Conservation (phyloP, 2,797 vertebrate genomes). For the Lithobates sylvaticus region DNA sequence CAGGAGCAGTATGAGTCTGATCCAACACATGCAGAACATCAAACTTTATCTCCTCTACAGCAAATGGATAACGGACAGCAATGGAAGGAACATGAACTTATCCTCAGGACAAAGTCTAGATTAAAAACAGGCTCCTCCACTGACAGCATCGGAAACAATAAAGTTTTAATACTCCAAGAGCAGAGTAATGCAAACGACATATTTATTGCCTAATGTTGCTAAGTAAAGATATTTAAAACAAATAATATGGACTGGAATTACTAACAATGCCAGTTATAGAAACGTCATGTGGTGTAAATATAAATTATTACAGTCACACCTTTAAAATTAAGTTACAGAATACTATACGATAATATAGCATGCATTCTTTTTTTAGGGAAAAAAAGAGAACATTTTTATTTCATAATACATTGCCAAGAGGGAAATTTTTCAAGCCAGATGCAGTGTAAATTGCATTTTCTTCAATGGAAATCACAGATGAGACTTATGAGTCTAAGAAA, state of each 20-base stretch:
- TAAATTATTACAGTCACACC: slow-evolving; percentile 16
- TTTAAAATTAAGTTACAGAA: not conserved
- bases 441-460: not conserved
- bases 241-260: slow-evolving; percentile 45
- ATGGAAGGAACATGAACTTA: slow-evolving; percentile 54
- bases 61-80: slow-evolving; percentile 40
- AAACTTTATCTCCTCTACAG: slow-evolving; percentile 56
- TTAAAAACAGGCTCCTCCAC: slow-evolving; percentile 51
- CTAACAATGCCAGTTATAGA: slow-evolving; percentile 13
- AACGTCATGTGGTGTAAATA: slow-evolving; percentile 12
- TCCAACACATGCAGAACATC: slow-evolving; percentile 62
- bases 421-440: not conserved
- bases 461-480: not conserved
- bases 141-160: slow-evolving; percentile 59
- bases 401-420: not conserved
- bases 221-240: slow-evolving; percentile 49
- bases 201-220: slow-evolving; percentile 58
- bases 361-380: not conserved
- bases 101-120: slow-evolving; percentile 50
- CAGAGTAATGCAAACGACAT: slow-evolving; percentile 52
- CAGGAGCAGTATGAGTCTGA: slow-evolving; percentile 37
- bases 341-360: not conserved
- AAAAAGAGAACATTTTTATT: not conserved
- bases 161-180: slow-evolving; percentile 43
- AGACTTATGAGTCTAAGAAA: not conserved